Conservation (phyloP, 2,797 vertebrate genomes). For the Menidia menidia region DNA sequence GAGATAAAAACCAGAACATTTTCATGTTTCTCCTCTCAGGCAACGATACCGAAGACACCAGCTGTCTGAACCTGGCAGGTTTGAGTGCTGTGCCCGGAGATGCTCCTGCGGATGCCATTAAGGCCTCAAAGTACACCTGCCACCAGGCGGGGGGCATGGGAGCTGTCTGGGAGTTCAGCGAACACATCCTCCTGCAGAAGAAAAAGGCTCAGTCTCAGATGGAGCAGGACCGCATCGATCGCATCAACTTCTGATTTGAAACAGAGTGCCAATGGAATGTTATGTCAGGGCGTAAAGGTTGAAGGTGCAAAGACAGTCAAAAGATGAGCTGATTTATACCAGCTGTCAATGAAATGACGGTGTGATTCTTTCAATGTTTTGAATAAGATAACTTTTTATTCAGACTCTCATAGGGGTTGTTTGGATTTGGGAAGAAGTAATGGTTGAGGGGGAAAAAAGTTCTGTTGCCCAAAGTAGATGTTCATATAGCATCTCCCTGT, state of each 20-base stretch:
- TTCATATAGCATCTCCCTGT: too few species aligned
- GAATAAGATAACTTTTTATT: too few species aligned
- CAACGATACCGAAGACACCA: slow-evolving; percentile 84
- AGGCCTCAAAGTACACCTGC: slow-evolving; percentile 88
- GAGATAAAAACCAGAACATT: too few species aligned
- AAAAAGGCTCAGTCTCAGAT: slow-evolving; percentile 82
- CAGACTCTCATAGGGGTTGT: too few species aligned
- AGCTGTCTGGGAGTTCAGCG: slow-evolving; percentile 88
- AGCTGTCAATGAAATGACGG: too few species aligned
- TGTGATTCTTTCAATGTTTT: too few species aligned
- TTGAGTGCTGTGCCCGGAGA: slow-evolving; percentile 87
- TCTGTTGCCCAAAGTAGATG: too few species aligned
- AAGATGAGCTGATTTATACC: too few species aligned
- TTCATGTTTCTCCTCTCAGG: slow-evolving; percentile 70
- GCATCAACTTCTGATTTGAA: slow-evolving; percentile 7
- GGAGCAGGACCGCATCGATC: slow-evolving; percentile 47
- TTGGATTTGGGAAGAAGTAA: too few species aligned
- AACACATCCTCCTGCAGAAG: slow-evolving; percentile 87
- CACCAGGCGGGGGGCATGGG: slow-evolving; percentile 80
- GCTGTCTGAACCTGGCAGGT: slow-evolving; percentile 86
- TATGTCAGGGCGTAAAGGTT: too few species aligned
- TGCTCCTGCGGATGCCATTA: slow-evolving; percentile 78
- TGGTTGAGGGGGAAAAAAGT: too few species aligned
- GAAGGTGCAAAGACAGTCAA: too few species aligned
- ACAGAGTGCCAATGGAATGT: background rate